Conservation (phyloP, 2,888 invertebrate genomes). For the Drosophila buzzatii region DNA sequence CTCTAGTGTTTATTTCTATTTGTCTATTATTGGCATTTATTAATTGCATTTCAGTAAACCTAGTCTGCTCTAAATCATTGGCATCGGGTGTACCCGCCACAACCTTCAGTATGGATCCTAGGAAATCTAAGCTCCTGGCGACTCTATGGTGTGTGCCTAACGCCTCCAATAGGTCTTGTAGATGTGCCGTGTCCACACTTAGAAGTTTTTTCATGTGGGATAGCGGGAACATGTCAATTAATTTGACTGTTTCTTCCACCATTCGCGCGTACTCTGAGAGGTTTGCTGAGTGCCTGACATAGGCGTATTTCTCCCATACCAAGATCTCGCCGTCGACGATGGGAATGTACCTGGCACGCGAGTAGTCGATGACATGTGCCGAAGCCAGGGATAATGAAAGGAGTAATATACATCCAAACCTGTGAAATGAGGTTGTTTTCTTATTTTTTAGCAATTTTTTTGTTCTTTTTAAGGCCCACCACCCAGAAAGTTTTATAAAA, state of each 20-base stretch:
- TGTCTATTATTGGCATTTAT: background rate
- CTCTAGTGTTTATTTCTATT: no score
- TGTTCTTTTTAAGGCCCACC: background rate
- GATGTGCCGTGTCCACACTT: conserved; percentile 1
- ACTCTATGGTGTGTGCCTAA: background rate
- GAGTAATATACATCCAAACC: no score
- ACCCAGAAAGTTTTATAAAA: background rate
- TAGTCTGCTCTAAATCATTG: conserved; percentile 6
- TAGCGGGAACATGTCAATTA: conserved; percentile 1
- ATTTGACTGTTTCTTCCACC: background rate
- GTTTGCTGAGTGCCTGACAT: no score
- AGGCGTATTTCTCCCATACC: no score
- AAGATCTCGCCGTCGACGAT: no score
- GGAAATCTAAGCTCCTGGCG: background rate
- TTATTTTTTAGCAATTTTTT: no score
- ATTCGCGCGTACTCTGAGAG: no score
- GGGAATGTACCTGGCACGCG: no score
- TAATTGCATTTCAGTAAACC: background rate
- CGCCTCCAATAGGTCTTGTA: background rate
- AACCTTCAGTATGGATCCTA: background rate
- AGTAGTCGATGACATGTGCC: no score
- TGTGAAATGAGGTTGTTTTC: no score
- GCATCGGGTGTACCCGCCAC: conserved; percentile 7
- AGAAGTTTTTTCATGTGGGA: conserved; percentile 4
- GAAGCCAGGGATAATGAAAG: no score